Base-by-base conservation (phyloP, 2,797 vertebrate genomes). In the Gallinago solitaria region DNA sequence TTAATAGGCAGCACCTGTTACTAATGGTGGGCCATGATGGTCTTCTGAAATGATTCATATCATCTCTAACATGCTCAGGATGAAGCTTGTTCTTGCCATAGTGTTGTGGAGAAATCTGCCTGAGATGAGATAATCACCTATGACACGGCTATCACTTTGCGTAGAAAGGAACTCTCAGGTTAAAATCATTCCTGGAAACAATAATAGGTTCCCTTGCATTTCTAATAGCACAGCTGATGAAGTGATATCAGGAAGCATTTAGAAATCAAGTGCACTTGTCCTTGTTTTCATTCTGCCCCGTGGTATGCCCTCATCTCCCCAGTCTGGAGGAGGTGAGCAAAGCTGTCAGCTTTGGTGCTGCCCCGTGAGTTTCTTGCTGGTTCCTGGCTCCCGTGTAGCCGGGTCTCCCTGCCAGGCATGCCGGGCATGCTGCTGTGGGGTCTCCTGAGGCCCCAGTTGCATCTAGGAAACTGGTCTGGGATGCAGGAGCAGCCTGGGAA, bases 341-440 rank as follows among this genome's bases (percentile, higher is more conserved):
- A 77, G 35, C 75, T 47, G 35, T 73, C 37, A 15, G 25, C 12
- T 84, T 41, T 77, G 60, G 54, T 89, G 69, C 48, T 81, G 63
- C 57, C 17, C 79, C 0, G 1, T 33, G 60, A 13, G 37, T 16
- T 83, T 50, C 45, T 68, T 75, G 23, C 61, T 78, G 43, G 41
- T 23, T 83, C 23, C 54, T 54, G 73, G 28, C 61, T 87, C 17
- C 27, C 8, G 9, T 43, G 39, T 24, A 35, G 47, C 33, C 4
- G 5, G 18, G 17, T 61, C 6, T 78, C 28, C 13, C 37, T 39
- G 19, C 24, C 1, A 1, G n/a, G 45, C 37, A 37, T 35, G 37
- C 43, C 1, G 3, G 37, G 21, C 14, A 13, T 21, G 48, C 48
- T 1, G 3, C 4, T 32, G 61, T 0, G 0, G 61, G 39, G 59